Base-by-base conservation (phyloP, 2,888 invertebrate species). In the Ochropleura leucogaster region DNA sequence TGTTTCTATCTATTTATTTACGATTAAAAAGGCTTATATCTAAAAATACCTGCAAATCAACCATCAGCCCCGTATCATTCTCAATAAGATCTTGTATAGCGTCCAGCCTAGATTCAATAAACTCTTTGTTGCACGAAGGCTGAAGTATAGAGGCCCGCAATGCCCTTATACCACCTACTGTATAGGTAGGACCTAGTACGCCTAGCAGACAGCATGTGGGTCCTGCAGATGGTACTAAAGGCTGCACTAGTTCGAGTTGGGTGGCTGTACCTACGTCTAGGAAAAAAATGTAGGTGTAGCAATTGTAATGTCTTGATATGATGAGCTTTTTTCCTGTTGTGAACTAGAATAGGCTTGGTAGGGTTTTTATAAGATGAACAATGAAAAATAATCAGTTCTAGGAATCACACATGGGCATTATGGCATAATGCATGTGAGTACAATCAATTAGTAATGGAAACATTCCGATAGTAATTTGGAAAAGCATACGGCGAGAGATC, bases 241-340 rank as follows among this genome's bases (percentile, higher is more conserved):
- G 97, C 60, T 97, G 96, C 0, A 98, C 97, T 49, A 98, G 90
- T 94, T 98, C 98, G 75, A 99, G 94, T 85, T 98, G 97, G 74
- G 97, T 97, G 16, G 98, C 98, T 60, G 98, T 98, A n/a, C 97
- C 97, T 67, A 98, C 97, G 96, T 99, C 99, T 99, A 89, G 14
- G 91, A 18, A 44, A 59, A 4, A 9, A n/a, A 18, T 42, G 8
- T 49, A 62, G n/a, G 10, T 60, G 5, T 42, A 18, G 5, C 42
- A 42, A 5, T 49, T 53, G 4, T 59, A 51, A n/a, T 53, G 20
- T 20, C 40, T 53, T 49, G 0, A 10, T 18, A 3, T 71, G 5
- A 62, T 46, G 16, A 12, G 0, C 42, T 42, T 46, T 63, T 74
- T 77, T 63, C n/a, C n/a, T 57, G 16, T 71, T 70, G 10, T n/a